These are phyloP conservation scores for Synanthedon formicaeformis DNA, from an alignment of 2,888 invertebrate species.

Conservation along the genomic window DNA sequence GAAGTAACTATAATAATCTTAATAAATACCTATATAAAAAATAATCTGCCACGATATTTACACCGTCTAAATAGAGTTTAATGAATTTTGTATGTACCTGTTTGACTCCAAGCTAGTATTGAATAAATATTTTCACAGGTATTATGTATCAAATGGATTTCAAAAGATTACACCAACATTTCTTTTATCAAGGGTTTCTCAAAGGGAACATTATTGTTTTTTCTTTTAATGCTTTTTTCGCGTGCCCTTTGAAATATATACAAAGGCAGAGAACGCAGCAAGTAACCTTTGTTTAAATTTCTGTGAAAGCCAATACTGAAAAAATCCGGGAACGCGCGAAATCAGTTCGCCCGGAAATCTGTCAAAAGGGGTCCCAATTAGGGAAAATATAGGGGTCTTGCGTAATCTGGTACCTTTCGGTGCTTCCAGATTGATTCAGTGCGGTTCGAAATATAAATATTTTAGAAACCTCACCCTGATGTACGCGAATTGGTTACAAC, in stretches of 20 bases:
- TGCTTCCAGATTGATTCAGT: conserved; percentile 37
- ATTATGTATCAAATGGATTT: too few relatives aligned
- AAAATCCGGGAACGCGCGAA: conserved; percentile 7
- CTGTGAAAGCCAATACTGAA: conserved; percentile 5
- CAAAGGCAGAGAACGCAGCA: conserved; percentile 7
- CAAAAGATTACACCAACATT: not conserved
- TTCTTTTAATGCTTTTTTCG: conserved; percentile 19
- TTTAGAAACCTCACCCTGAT: conserved; percentile 23
- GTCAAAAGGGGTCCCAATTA: conserved; percentile 27
- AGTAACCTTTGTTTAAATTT: conserved; percentile 1
- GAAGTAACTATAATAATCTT: too few relatives aligned
- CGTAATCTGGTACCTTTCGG: conserved; percentile 24
- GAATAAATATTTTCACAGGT: too few relatives aligned
- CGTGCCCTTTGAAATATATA: conserved; percentile 16
- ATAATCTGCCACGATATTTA: too few relatives aligned
- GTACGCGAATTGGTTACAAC: conserved; percentile 21
- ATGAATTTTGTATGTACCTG: too few relatives aligned
- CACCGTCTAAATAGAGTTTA: too few relatives aligned
- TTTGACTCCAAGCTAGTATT: too few relatives aligned
- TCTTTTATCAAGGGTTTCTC: conserved; percentile 18
- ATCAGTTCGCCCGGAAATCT: conserved; percentile 14
- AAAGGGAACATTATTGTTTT: conserved; percentile 13
- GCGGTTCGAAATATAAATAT: conserved; percentile 36
- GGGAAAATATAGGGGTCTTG: conserved; percentile 33
- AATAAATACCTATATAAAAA: too few relatives aligned